Base-by-base conservation (phyloP, 1,140 invertebrate genomes). In the Drosophila mauritiana region DNA sequence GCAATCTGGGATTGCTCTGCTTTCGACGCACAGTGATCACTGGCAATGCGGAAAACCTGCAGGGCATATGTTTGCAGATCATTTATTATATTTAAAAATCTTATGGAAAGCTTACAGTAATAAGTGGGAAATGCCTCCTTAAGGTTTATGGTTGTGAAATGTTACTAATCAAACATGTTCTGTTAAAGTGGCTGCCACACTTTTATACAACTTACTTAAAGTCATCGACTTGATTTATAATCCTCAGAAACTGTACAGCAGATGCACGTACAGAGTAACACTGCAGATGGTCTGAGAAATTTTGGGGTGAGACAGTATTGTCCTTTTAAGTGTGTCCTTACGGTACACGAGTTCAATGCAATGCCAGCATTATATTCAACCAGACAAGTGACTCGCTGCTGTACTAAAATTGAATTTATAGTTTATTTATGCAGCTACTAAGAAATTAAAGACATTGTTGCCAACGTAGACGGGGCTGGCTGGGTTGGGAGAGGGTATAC, bases 361-460 rank as follows among this genome's bases (percentile, higher is more conserved):
- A 57, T 72, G 51, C 57, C 81, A 43, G 46, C 61, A 52, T 67
- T 74, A 73, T 78, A 74, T 85, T 78, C 72, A 75, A 70, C 57
- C 57, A 56, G 63, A 25, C 63, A 62, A 67, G 62, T 76, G 77
- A 58, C 61, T 81, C 65, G 20, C 43, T 46, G 46, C 31, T 42
- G 51, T 70, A 79, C 58, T 86, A 88, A 88, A 86, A 83, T 83
- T 79, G 61, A 89, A 84, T 89, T 89, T 89, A 89, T 89, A 89
- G 84, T 89, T 84, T 89, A 89, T 89, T 89, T 89, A 89, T 89
- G 85, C 85, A 78, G 84, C 80, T 89, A 84, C 84, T 89, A 80
- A 89, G 84, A 89, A 89, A 89, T 89, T 84, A 83, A 89, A 89
- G 84, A 65, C 85, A 43, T 78, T 65, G 67, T 61, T 55, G 54